Percentiles rank a stretch among this genome's conserved stretches.
phyloP scores from a whole-genome alignment of 92 coral and sea anemone species.

The Palythoa grandiflora region DNA sequence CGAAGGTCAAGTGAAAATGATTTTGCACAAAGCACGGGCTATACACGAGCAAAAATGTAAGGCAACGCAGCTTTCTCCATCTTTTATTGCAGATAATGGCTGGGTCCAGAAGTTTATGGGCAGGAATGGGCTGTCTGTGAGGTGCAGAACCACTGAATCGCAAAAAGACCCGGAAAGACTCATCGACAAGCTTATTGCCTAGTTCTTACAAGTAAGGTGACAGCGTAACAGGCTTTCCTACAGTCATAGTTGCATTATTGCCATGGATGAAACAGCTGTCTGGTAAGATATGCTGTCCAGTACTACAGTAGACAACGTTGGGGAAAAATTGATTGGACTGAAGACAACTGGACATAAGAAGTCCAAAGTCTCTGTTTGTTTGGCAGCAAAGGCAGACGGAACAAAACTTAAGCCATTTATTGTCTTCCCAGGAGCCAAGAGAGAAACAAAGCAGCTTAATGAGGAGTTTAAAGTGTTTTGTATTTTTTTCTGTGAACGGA shows the following conservation, averaged over 20 bases:
- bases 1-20: background rate
- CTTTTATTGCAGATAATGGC: conserved; percentile 8
- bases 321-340: background rate
- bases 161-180: background rate
- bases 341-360: background rate
- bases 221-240: background rate
- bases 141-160: background rate
- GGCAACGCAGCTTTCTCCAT: background rate
- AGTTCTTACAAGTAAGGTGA: background rate
- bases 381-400: no score
- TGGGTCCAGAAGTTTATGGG: conserved; percentile 14
- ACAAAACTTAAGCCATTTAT: no score
- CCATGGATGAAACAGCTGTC: conserved; percentile 7
- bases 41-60: conserved; percentile 8
- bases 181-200: background rate
- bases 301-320: background rate
- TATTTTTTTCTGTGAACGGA: no score
- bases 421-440: no score
- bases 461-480: no score
- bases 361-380: background rate
- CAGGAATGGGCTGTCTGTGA: conserved; percentile 4
- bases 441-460: no score
- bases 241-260: background rate
- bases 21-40: background rate
- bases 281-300: background rate